Percentiles rank a stretch among this genome's conserved stretches.
These are phyloP conservation scores for Podabrus alpinus DNA, from an alignment of 2,888 invertebrate species.

Conservation along the genomic window DNA sequence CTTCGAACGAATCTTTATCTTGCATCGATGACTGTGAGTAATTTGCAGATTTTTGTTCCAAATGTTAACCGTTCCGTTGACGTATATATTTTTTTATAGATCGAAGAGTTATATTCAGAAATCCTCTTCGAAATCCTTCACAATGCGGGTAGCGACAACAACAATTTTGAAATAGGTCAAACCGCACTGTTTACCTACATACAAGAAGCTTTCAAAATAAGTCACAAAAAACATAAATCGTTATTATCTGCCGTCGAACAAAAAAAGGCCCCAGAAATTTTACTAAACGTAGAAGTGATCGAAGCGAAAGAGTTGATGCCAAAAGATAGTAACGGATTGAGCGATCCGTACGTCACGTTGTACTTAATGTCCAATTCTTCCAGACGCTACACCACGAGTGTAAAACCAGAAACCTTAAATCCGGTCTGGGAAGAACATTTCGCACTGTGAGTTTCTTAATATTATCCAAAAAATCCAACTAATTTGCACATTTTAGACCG, in stretches of 20 bases:
- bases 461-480: not conserved
- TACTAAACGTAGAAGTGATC: conserved; percentile 83
- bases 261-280: conserved; percentile 82
- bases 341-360: conserved; percentile 96
- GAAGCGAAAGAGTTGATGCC: conserved; percentile 84
- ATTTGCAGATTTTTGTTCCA: not conserved
- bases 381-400: conserved; percentile 86
- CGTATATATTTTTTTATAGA: conserved; percentile 60
- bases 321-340: conserved; percentile 90
- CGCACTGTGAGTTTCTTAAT: conserved; percentile 75
- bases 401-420: conserved; percentile 86
- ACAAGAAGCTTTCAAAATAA: conserved; percentile 80
- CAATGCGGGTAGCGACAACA: conserved; percentile 80
- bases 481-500: conserved; percentile 61
- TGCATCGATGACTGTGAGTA: conserved; percentile 82
- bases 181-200: conserved; percentile 73
- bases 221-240: conserved; percentile 74
- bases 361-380: conserved; percentile 78
- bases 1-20: conserved; percentile 74
- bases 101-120: conserved; percentile 85
- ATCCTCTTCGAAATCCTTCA: conserved; percentile 82
- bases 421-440: conserved; percentile 98
- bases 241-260: conserved; percentile 72
- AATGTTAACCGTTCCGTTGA: not conserved
- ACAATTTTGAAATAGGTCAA: conserved; percentile 70